Base-by-base conservation (phyloP, 2,888 invertebrate genomes). In the Scelioninae gen. 2 region DNA sequence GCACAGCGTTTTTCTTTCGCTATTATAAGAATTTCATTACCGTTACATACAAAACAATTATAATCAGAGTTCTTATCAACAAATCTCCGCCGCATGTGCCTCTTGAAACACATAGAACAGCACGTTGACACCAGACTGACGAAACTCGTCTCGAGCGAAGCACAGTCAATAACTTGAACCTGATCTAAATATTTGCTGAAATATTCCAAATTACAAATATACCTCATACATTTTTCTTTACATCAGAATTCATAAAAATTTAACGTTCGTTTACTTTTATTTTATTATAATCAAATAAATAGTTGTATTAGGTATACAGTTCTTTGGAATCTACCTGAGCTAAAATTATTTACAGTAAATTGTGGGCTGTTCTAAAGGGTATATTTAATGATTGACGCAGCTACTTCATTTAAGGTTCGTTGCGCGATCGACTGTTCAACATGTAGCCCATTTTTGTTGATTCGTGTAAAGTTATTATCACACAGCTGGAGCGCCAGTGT, bases 101-200 rank as follows among this genome's bases (percentile, higher is more conserved):
- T 85, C 85, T 85, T 85, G 85, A 85, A 85, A 84, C 81, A 85
- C 81, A 85, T 83, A 85, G 83, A 85, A 85, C 85, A 85, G 85
- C 85, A 85, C 82, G 81, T 85, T 85, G 85, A 81, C 83, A 85
- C 85, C 85, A 85, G 85, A 85, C 85, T 85, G 85, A 85, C 84
- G 83, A 81, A 80, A 83, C 83, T 82, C 78, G 79, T 77, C 75
- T 78, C 75, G 69, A 75, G 76, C 69, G 64, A 50, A 76, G 33
- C 31, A 53, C 61, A 68, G 53, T 78, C 76, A 76, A 58, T 78
- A 76, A 61, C 16, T 61, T 79, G 78, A 77, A 78, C 80, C 79
- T 80, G 64, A 35, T 41, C 31, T 71, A 65, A 45, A 48, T 61
- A 39, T 61, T 19, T 33, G 78, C 82, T 82, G 80, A 81, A 81